These are phyloP conservation scores for Arnoldichthys spilopterus DNA, from an alignment of 2,797 vertebrate genomes.

Conservation along the genomic window DNA sequence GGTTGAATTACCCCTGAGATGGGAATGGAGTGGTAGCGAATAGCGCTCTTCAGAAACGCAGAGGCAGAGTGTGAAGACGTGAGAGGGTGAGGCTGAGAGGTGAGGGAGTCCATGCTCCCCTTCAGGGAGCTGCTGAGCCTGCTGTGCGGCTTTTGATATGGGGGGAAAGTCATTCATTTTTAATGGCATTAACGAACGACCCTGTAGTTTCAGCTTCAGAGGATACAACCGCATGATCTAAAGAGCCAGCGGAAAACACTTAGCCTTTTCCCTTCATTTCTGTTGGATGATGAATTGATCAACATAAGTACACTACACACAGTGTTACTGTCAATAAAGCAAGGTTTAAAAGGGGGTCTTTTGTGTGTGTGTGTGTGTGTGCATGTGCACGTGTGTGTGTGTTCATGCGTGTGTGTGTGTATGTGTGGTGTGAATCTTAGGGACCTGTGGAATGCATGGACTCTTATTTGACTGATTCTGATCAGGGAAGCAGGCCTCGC, in stretches of 20 bases:
- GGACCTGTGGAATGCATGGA: constrained; percentile 55
- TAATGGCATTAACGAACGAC: constrained; percentile 50
- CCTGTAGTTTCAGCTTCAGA: constrained; percentile 36
- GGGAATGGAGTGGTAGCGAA: constrained; percentile 15
- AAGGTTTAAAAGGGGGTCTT: constrained; percentile 6
- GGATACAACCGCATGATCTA: constrained; percentile 26
- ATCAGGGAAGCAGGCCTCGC: constrained; percentile 76
- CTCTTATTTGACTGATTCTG: constrained; percentile 68
- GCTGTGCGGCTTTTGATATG: constrained; percentile 34
- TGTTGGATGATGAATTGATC: constrained; percentile 13
- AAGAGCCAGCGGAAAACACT: constrained; percentile 11
- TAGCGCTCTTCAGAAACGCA: constrained; percentile 26
- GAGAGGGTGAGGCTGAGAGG: constrained; percentile 32
- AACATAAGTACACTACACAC: constrained; percentile 10
- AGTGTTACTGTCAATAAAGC: not conserved
- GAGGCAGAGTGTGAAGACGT: constrained; percentile 15
- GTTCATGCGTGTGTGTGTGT: not conserved
- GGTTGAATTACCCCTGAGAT: constrained; percentile 16
- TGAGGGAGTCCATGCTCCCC: constrained; percentile 16
- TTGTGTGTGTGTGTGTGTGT: not conserved
- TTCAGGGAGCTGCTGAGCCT: constrained; percentile 34
- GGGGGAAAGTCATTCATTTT: constrained; percentile 43
- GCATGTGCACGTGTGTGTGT: not conserved
- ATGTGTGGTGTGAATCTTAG: constrained; percentile 7
- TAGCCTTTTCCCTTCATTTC: constrained; percentile 16